Conservation (phyloP, 2,113 vertebrate species). For the Eulemur rufifrons region DNA sequence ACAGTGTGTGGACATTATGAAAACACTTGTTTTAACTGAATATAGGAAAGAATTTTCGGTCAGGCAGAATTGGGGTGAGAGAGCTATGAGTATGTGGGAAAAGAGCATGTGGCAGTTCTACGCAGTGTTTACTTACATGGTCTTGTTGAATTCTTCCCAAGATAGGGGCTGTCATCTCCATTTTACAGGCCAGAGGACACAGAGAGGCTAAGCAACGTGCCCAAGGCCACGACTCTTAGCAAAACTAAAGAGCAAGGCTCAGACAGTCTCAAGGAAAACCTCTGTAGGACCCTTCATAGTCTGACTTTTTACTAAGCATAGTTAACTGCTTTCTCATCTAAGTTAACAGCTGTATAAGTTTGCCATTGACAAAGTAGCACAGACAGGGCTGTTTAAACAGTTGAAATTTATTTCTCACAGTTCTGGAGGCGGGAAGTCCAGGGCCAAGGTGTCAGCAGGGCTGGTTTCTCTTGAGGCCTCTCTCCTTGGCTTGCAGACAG, state of each 20-base stretch:
- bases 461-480: not conserved
- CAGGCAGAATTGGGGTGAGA: not conserved
- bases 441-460: too few relatives aligned
- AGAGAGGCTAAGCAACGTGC: not conserved
- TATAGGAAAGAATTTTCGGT: not conserved
- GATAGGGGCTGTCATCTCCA: too few relatives aligned
- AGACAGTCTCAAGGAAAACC: too few relatives aligned
- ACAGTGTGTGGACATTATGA: too few relatives aligned
- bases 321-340: not conserved
- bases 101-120: not conserved
- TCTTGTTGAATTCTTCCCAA: not conserved
- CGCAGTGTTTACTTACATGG: accelerated
- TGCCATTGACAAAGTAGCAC: not conserved
- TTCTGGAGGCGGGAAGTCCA: not conserved
- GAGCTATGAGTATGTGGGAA: too few relatives aligned
- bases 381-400: not conserved
- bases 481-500: not conserved
- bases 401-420: not conserved
- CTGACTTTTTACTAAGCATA: not conserved
- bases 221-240: not conserved
- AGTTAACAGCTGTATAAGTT: not conserved
- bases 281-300: accelerated
- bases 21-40: too few relatives aligned
- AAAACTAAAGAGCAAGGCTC: too few relatives aligned
- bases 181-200: accelerated